Evolutionary conservation across 2,888 invertebrate species (phyloP), one percentile per base, ranked within the genome.

Genomic region (Ochlodes sylvanus): DNA sequence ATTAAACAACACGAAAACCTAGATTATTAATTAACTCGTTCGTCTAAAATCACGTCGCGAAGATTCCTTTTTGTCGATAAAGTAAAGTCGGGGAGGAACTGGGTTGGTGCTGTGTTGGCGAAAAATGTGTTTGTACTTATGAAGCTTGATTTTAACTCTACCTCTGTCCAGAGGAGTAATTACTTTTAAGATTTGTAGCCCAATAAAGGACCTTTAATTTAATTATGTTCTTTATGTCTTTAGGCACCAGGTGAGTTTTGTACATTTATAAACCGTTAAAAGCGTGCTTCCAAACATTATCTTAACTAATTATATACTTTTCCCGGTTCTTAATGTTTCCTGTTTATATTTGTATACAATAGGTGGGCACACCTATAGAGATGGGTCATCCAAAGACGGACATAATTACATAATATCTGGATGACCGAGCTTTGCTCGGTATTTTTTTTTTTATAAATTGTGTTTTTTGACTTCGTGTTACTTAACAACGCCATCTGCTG

Each of bases 1-100:
- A 12, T 17, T 10, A 47, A 17, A 47, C 47, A 47, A 17, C 47
- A 17, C 12, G 58, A 58, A 62, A 70, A 64, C 65, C 69, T 68
- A 70, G 64, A 63, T 74, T 74, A 4, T 72, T 73, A 73, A 74
- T 74, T 72, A 73, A 68, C 58, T 69, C 58, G 52, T 70, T 70
- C 69, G 19, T 50, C 67, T 60, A 57, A 63, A 69, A 69, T 70
- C 70, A 71, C 71, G 71, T 69, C 50, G 50, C 27, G 34, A 50
- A 61, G 61, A 17, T 42, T 60, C 21, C 44, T 60, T n/a, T 21
- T 50, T 27, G 15, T 14, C 47, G 27, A 32, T 50, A 50, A 61
- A 61, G 61, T 61, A n/a, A n/a, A n/a, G n/a, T 47, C 47, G 15
- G 32, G 42, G 58, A 4, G 32, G 34, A 58, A 58, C 21, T 42